Percentiles rank a stretch among this genome's conserved stretches.
Evolutionary conservation across 2,888 invertebrate genomes (phyloP).

Genomic region (Conus canariensis): DNA sequence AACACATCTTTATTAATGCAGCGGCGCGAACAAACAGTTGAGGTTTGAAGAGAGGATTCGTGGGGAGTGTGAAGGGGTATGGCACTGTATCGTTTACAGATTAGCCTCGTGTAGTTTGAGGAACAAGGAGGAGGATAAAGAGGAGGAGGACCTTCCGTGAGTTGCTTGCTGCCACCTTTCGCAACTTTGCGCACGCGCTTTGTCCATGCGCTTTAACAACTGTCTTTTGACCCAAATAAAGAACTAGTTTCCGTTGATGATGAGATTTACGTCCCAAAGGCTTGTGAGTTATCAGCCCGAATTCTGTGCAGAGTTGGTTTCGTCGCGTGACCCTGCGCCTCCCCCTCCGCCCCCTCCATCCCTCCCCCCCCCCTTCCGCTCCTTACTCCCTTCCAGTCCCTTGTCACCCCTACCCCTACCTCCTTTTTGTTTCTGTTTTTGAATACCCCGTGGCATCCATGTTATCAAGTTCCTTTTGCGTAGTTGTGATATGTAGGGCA

Average conservation of each 20-base stretch:
- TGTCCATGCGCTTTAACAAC: neutral
- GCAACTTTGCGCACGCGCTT: neutral
- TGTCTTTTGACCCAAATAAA: neutral
- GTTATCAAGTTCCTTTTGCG: no score
- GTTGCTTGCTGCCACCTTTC: neutral
- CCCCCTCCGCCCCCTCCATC: no score
- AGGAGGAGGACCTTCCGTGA: neutral
- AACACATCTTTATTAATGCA: slow-evolving; percentile 51
- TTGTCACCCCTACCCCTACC: no score
- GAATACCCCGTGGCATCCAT: no score
- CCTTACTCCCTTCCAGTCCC: no score
- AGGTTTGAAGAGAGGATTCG: neutral
- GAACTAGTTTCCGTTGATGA: neutral
- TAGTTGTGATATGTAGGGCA: no score
- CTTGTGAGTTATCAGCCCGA: no score
- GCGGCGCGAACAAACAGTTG: slow-evolving; percentile 47
- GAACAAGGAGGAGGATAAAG: neutral
- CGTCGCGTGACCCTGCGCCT: no score
- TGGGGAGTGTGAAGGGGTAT: slow-evolving; percentile 19
- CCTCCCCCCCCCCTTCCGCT: no score
- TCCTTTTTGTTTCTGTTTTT: no score
- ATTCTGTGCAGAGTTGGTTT: no score
- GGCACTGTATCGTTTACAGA: slow-evolving; percentile 50
- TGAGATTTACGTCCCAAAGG: no score
- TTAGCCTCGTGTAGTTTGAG: slow-evolving; percentile 42